These are phyloP conservation scores for Rhamnusium bicolor DNA, from an alignment of 2,888 invertebrate genomes.

Conservation along the genomic window DNA sequence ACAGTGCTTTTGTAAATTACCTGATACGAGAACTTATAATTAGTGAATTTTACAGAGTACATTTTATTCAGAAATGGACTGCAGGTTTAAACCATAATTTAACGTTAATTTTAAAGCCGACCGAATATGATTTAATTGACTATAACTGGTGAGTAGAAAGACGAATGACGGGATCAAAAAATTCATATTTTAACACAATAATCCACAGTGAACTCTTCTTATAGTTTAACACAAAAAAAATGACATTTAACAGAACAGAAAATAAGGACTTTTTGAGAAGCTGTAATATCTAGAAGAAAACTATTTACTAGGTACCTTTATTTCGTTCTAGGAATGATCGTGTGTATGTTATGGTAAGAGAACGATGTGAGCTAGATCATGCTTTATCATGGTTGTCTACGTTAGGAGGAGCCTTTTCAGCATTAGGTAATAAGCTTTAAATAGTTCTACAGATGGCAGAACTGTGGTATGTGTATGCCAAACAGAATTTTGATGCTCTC, in stretches of 20 bases:
- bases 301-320: too few species aligned
- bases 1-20: conserved; percentile 63
- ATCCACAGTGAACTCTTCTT: too few species aligned
- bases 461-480: not conserved
- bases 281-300: too few species aligned
- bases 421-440: conserved; percentile 76
- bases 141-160: conserved; percentile 77
- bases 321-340: conserved; percentile 72
- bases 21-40: conserved; percentile 61
- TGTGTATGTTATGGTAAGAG: conserved; percentile 73
- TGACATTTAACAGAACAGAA: too few species aligned
- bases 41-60: conserved; percentile 57
- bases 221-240: too few species aligned
- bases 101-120: conserved; percentile 70
- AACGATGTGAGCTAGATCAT: conserved; percentile 84
- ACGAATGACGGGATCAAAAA: not conserved
- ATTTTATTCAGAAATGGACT: conserved; percentile 49
- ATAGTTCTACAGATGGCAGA: not conserved
- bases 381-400: conserved; percentile 96
- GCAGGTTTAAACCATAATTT: conserved; percentile 2
- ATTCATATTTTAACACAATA: not conserved
- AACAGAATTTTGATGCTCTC: not conserved
- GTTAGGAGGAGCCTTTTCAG: conserved; percentile 96
- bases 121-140: conserved; percentile 78
- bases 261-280: too few species aligned